Evolutionary conservation across 2,888 invertebrate species (phyloP), one percentile per base, ranked within the genome.

Genomic region (Caenorhabditis plicata): DNA sequence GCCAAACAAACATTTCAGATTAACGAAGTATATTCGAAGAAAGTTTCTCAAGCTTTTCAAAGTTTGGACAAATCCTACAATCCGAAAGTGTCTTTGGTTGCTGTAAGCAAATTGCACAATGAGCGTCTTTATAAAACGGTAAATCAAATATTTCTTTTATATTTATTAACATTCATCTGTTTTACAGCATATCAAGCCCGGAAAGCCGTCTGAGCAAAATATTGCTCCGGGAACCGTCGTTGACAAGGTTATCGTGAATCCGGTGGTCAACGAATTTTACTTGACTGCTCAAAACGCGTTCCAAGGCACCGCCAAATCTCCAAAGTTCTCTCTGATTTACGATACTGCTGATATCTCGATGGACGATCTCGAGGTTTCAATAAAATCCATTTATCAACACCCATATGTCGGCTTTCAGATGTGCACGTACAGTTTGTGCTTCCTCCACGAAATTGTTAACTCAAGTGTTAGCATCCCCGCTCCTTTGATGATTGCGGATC

Each of bases 221-320:
- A 42, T 57, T 22, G 20, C 39, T 9, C 47, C 56, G 9, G 62
- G 62, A 25, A 39, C 46, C 15, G 46, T 51, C 15, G 35, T 62
- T 35, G 62, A 62, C 26, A 23, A n/a, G 1, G 4, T 8, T n/a
- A 41, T 62, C 36, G 49, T 56, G 9, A 25, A n/a, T 13, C 42
- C 51, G 2, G 33, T 36, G 9, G 11, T 43, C 25, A 41, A 32
- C 2, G 62, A 62, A 22, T 62, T 62, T 45, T 57, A 36, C 31
- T 36, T 62, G 43, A 56, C 49, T 19, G 15, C 51, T 11, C 56
- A 56, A 23, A 17, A 9, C 9, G 52, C 56, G 2, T 47, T 62
- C 44, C 50, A 62, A 23, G 61, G 55, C 1, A 50, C 50, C 15
- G 45, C 50, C 7, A 55, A 45, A 42, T 33, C 46, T 1, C 42